These are phyloP conservation scores for Scrobipalpa atriplicella DNA, from an alignment of 2,888 invertebrate species.

Conservation along the genomic window DNA sequence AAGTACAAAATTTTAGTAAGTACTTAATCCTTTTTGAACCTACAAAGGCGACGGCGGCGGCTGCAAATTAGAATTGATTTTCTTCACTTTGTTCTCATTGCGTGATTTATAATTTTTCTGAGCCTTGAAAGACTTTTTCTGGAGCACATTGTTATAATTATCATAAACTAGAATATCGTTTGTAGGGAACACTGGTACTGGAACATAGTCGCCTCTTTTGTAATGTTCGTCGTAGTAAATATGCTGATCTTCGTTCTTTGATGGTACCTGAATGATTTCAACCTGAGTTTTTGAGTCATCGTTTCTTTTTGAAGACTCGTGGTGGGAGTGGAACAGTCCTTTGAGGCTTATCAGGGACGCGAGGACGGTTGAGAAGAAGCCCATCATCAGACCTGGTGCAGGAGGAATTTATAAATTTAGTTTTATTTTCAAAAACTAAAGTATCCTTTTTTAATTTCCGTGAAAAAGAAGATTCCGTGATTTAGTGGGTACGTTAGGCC, in stretches of 20 bases:
- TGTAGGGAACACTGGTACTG: neutral
- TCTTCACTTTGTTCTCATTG: neutral
- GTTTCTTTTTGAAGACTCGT: slow-evolving; percentile 60
- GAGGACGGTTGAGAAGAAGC: slow-evolving; percentile 78
- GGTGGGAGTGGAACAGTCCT: slow-evolving; percentile 71
- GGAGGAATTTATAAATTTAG: neutral
- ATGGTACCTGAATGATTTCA: slow-evolving; percentile 69
- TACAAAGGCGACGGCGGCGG: neutral
- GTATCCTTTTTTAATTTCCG: too few species aligned
- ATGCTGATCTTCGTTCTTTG: slow-evolving; percentile 63
- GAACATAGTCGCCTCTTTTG: slow-evolving; percentile 49
- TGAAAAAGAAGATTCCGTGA: too few species aligned
- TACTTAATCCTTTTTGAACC: too few species aligned
- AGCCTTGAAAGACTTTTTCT: neutral
- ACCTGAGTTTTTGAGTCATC: slow-evolving; percentile 68
- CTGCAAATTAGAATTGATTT: neutral
- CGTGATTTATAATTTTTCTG: neutral
- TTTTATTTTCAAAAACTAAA: too few species aligned
- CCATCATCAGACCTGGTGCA: slow-evolving; percentile 68
- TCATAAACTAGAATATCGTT: neutral
- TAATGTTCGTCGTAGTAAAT: slow-evolving; percentile 71
- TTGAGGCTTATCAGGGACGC: slow-evolving; percentile 84
- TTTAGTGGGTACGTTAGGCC: too few species aligned
- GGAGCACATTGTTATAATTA: neutral
- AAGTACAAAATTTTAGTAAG: too few species aligned